Conservation (phyloP, 2,888 invertebrate genomes). For the Myopa tessellatipennis region DNA sequence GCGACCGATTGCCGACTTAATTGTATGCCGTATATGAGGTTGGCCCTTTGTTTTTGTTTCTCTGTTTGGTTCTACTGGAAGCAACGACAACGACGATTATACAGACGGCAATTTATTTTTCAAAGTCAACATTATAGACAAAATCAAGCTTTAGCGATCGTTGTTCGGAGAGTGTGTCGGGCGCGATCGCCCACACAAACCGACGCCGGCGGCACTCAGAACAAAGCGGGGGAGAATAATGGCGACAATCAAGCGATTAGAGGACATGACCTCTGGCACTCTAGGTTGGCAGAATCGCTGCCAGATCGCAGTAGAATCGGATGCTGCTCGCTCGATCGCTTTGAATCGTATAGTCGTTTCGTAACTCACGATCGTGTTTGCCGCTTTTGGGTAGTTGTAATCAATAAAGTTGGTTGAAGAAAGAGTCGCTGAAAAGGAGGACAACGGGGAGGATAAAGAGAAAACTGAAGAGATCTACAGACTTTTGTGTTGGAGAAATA, state of each 20-base stretch:
- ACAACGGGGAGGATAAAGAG: too few species aligned
- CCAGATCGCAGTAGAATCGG: background rate
- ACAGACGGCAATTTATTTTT: conserved; percentile 22
- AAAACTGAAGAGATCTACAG: too few species aligned
- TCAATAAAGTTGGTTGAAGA: background rate
- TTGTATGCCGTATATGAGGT: conserved; percentile 17
- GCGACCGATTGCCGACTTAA: conserved; percentile 27
- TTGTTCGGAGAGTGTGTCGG: background rate
- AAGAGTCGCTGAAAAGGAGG: too few species aligned
- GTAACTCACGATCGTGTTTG: conserved; percentile 1
- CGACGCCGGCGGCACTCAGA: background rate
- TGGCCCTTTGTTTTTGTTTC: background rate
- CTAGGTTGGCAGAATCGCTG: background rate
- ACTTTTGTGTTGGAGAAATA: too few species aligned
- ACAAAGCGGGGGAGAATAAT: conserved; percentile 17
- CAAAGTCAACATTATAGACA: conserved; percentile 26
- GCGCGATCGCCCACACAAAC: conserved; percentile 33
- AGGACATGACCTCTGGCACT: conserved; percentile 26
- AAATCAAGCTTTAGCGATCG: background rate
- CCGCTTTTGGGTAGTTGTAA: conserved; percentile 1
- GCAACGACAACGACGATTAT: background rate
- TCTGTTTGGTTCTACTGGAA: too few species aligned
- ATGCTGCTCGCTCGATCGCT: conserved; percentile 3
- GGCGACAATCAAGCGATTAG: conserved; percentile 33
- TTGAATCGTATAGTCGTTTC: background rate